These are phyloP conservation scores for Morpho helenor DNA, from an alignment of 2,888 invertebrate genomes.

Conservation along the genomic window DNA sequence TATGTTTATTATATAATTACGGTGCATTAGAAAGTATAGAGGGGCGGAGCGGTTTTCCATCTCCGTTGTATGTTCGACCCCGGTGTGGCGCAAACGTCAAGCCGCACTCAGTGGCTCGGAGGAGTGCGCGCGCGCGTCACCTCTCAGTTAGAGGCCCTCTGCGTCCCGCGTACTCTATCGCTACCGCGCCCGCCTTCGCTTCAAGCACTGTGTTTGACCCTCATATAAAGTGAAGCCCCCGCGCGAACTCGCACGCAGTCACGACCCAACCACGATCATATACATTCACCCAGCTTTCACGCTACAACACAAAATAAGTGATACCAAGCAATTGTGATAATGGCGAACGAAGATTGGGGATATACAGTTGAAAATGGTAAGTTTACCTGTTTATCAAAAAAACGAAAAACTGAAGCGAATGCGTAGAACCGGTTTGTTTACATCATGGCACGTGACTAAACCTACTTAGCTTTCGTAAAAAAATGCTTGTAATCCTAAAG, in stretches of 20 bases:
- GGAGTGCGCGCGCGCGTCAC: constrained; percentile 42
- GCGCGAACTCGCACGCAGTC: constrained; percentile 67
- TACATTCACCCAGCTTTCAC: constrained; percentile 54
- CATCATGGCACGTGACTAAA: constrained; percentile 65
- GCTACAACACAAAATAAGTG: constrained; percentile 37
- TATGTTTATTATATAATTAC: constrained; percentile 41
- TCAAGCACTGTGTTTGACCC: constrained; percentile 35
- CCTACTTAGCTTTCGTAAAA: constrained; percentile 19
- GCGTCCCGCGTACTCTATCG: constrained; percentile 34
- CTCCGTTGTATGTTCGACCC: constrained; percentile 3
- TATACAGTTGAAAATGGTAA: constrained; percentile 81
- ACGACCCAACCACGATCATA: constrained; percentile 61
- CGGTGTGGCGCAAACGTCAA: constrained; percentile 33
- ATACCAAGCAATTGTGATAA: constrained; percentile 32
- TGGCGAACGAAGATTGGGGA: constrained; percentile 78
- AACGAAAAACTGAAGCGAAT: constrained; percentile 35
- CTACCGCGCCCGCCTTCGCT: constrained; percentile 36
- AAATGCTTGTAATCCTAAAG: background rate
- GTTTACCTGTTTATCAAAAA: constrained; percentile 39
- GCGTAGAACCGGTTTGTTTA: constrained; percentile 72
- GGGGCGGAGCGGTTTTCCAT: constrained; percentile 29
- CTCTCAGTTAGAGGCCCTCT: constrained; percentile 35
- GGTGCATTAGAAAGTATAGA: constrained; percentile 48
- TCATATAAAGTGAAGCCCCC: constrained; percentile 58
- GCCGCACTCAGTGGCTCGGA: constrained; percentile 43